Evolutionary conservation across 2,797 vertebrate species (phyloP), one percentile per base, ranked within the genome.

Genomic region (Pseudochromis fuscus): DNA sequence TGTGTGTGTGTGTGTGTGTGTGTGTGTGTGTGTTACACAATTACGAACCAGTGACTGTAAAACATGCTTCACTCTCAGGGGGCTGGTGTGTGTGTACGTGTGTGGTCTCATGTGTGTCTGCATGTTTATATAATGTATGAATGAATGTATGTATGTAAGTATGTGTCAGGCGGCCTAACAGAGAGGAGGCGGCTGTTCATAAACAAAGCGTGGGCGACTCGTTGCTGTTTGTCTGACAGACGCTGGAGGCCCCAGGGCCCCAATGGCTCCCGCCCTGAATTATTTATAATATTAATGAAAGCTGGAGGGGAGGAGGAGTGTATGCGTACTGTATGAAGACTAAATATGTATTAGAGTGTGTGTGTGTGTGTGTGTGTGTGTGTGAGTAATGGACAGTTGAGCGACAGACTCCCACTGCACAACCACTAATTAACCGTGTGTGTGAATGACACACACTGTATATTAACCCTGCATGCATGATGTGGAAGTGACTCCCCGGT

Each of bases 271-370:
- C 18, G 18, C 33, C 40, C 71, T 92, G 90, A 92, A 93, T 93
- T 85, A 93, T 94, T 91, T 86, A 94, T 89, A 75, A 69, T 55
- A 58, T 81, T 88, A 93, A 94, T 91, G 88, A 91, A 88, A 89
- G 30, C 67, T 31, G 31, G 69, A 71, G 58, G 62, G 64, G 52
- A 3, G 45, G 63, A 27, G 51, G 18, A 30, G 4, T 1, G 37
- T 62, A 28, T 53, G 13, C 58, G 49, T 40, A 63, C 71, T 79
- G 81, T 68, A 63, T 56, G 71, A 30, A 64, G 1, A 1, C 59
- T 72, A 75, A 68, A 75, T 63, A 67, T 77, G 79, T 40, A 72
- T 71, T 23, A 65, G 25, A 0, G 5, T 46, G 40, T 46, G 44
- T 33, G 31, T 49, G 57, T 46, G 70, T 42, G 66, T 19, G 75